A percentile compares a stretch with the other conserved stretches of the same genome.
Evolutionary conservation across 2,113 vertebrate species (phyloP).

Genomic region (Myotis lucifugus): DNA sequence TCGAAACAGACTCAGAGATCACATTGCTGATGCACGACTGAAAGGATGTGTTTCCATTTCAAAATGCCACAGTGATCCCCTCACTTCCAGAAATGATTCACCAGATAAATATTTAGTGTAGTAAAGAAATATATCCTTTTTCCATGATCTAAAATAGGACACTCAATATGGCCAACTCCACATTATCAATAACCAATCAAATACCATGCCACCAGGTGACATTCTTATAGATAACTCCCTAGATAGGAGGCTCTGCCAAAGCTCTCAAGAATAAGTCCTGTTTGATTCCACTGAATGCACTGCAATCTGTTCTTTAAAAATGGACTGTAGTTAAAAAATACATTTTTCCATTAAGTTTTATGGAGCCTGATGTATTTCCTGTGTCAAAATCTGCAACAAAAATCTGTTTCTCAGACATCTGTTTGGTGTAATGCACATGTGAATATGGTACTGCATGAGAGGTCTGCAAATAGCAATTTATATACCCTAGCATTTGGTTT

Average conservation of each 20-base stretch:
- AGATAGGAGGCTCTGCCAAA: constrained; percentile 39
- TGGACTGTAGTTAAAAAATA: constrained; percentile 20
- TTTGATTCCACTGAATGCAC: background rate
- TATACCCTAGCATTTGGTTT: background rate
- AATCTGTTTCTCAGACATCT: background rate
- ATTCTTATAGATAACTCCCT: background rate
- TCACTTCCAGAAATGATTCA: constrained; percentile 65
- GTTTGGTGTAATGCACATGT: background rate
- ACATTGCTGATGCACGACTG: background rate
- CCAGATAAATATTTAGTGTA: constrained; percentile 27
- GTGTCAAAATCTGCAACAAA: constrained; percentile 59
- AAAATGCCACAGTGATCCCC: constrained; percentile 57
- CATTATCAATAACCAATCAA: background rate
- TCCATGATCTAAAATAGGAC: constrained; percentile 38
- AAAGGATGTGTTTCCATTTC: constrained; percentile 62
- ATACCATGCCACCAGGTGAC: background rate
- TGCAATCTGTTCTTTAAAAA: constrained; percentile 54
- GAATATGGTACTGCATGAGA: background rate
- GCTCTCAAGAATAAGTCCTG: background rate
- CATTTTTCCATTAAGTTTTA: constrained; percentile 48
- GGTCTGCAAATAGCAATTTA: background rate
- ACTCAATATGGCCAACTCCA: constrained; percentile 43
- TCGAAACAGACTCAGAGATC: constrained; percentile 34
- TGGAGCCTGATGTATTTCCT: background rate
- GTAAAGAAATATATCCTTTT: constrained; percentile 59